These are phyloP conservation scores for Eremobia ochroleuca DNA, from an alignment of 2,888 invertebrate species.

Conservation along the genomic window DNA sequence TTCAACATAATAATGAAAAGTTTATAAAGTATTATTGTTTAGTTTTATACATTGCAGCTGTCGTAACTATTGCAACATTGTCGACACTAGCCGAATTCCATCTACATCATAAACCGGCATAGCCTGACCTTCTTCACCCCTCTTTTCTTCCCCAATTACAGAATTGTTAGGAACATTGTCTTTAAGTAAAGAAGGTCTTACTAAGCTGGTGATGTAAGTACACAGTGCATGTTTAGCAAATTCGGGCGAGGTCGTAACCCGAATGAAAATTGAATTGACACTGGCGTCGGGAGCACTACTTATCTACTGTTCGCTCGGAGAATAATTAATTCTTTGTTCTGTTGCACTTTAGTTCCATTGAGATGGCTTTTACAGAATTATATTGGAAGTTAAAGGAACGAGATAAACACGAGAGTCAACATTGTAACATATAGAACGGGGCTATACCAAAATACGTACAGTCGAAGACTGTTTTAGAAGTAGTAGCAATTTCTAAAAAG, in stretches of 20 bases:
- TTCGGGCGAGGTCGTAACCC: constrained; percentile 67
- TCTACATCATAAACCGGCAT: constrained; percentile 41
- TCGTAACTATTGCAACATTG: constrained; percentile 61
- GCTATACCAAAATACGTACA: neutral
- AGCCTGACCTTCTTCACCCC: constrained; percentile 42
- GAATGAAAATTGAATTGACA: constrained; percentile 76
- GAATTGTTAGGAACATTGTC: constrained; percentile 13
- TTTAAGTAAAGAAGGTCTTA: constrained; percentile 35
- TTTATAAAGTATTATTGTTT: constrained; percentile 67
- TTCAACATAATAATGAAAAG: constrained; percentile 45
- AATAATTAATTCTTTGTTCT: constrained; percentile 59
- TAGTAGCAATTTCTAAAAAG: neutral
- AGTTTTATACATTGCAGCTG: constrained; percentile 62
- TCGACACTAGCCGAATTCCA: constrained; percentile 60
- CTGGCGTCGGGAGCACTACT: constrained; percentile 47
- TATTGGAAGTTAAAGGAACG: constrained; percentile 1
- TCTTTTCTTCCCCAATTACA: neutral
- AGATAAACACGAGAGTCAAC: neutral
- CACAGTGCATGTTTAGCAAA: constrained; percentile 66
- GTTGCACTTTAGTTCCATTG: constrained; percentile 20
- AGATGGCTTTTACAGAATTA: constrained; percentile 17
- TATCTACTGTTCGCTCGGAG: constrained; percentile 40
- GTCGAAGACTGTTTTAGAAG: neutral
- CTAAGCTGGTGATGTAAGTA: constrained; percentile 49
- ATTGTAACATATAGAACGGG: too few relatives aligned